These are phyloP conservation scores for Drosophila biarmipes DNA, from an alignment of 1,140 invertebrate species.

Conservation along the genomic window DNA sequence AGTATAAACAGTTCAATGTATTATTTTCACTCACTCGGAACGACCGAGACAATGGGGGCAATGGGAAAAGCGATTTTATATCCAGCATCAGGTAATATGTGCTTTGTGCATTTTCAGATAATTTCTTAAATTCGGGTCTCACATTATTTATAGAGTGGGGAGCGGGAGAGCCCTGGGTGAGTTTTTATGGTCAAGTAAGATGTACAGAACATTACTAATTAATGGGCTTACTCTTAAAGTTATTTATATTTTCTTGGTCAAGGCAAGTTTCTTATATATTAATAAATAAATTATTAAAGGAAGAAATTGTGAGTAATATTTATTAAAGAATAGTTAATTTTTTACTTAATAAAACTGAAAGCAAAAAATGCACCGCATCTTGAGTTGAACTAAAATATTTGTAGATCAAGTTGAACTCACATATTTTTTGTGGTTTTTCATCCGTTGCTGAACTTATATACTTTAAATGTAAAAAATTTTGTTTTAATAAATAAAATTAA, in stretches of 20 bases:
- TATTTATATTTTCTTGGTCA: neutral
- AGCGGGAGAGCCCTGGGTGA: neutral
- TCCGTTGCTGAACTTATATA: no score
- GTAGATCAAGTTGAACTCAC: no score
- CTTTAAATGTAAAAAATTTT: no score
- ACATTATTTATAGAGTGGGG: slow-evolving; percentile 21
- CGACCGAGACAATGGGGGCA: neutral
- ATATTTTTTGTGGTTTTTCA: no score
- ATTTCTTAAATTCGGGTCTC: slow-evolving; percentile 8
- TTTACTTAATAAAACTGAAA: no score
- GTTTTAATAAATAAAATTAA: no score
- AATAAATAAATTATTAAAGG: no score
- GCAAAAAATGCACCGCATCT: no score
- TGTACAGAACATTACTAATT: no score
- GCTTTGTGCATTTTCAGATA: slow-evolving; percentile 8
- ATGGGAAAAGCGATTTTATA: slow-evolving; percentile 8
- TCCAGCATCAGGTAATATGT: slow-evolving; percentile 17
- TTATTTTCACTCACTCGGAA: slow-evolving; percentile 38
- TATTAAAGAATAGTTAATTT: no score
- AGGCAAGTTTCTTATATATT: neutral
- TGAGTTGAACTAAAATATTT: no score
- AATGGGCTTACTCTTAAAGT: neutral
- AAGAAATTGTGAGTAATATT: no score
- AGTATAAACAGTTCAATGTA: slow-evolving; percentile 71
- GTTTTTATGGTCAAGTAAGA: slow-evolving; percentile 20